Conservation (phyloP, 2,888 invertebrate species). For the Gnatocerus cornutus region DNA sequence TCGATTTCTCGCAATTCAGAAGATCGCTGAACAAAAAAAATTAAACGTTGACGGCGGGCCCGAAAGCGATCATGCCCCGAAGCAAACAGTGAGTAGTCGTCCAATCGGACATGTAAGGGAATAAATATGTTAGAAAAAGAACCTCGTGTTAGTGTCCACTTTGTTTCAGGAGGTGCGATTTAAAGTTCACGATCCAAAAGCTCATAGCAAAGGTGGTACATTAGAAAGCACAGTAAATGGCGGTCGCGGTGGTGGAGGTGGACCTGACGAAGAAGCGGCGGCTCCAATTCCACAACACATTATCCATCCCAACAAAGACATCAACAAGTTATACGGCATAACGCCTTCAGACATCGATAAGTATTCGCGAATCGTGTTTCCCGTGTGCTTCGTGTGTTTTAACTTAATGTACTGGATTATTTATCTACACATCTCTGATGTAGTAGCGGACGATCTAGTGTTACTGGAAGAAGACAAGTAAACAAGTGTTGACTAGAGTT, state of each 20-base stretch:
- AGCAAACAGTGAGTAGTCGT: conserved; percentile 81
- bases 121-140: background rate
- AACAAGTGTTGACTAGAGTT: conserved; percentile 58
- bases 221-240: conserved; percentile 94
- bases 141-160: conserved; percentile 75
- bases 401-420: conserved; percentile 99
- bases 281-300: conserved; percentile 83
- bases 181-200: conserved; percentile 95
- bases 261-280: conserved; percentile 77
- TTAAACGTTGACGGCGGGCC: conserved; percentile 86
- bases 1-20: conserved; percentile 91
- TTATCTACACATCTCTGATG: conserved; percentile 96
- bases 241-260: conserved; percentile 73
- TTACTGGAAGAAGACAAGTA: conserved; percentile 83
- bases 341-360: conserved; percentile 99
- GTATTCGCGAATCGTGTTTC: conserved; percentile 98
- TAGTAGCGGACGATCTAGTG: conserved; percentile 94
- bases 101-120: conserved; percentile 65
- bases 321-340: conserved; percentile 92
- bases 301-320: conserved; percentile 92
- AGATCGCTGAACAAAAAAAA: conserved; percentile 94
- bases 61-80: conserved; percentile 83
- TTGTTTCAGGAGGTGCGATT: conserved; percentile 93
- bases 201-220: conserved; percentile 93
- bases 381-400: conserved; percentile 98